Conservation (phyloP, 2,797 vertebrate genomes). For the Sebastes diploproa region DNA sequence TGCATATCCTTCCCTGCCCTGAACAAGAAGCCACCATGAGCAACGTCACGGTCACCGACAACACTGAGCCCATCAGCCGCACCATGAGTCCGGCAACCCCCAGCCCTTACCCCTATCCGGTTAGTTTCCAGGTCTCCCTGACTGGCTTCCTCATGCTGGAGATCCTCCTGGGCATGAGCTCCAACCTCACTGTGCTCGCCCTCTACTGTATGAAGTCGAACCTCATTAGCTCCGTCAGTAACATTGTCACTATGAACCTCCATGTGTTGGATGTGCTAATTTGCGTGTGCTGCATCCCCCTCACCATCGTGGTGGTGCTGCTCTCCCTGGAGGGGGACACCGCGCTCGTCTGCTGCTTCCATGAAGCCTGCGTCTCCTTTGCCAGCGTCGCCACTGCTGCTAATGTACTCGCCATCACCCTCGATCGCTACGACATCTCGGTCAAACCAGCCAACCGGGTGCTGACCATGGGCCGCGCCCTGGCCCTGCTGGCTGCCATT, state of each 20-base stretch:
- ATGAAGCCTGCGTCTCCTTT: conserved; percentile 97
- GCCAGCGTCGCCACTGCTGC: conserved; percentile 96
- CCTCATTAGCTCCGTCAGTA: conserved; percentile 98
- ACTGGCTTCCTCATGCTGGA: conserved; percentile 98
- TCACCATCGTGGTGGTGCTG: conserved; percentile 95
- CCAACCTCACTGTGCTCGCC: conserved; percentile 97
- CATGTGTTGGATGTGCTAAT: conserved; percentile 97
- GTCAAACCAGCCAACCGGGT: conserved; percentile 98
- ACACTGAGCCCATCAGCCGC: conserved; percentile 88
- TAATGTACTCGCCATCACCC: conserved; percentile 96
- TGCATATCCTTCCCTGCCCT: conserved; percentile 83
- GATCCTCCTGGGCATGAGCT: conserved; percentile 97
- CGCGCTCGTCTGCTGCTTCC: conserved; percentile 96
- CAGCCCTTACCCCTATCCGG: conserved; percentile 86
- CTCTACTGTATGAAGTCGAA: conserved; percentile 99
- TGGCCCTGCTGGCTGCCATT: conserved; percentile 90
- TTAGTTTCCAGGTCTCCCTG: conserved; percentile 97
- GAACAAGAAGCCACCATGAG: conserved; percentile 96
- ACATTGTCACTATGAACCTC: conserved; percentile 99
- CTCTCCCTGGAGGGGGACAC: conserved; percentile 92
- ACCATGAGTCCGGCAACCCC: conserved; percentile 90
- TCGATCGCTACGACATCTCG: conserved; percentile 98
- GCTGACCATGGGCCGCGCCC: conserved; percentile 95
- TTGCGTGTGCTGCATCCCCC: conserved; percentile 96
- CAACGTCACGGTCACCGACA: conserved; percentile 94